phyloP scores from a whole-genome alignment of 2,888 invertebrate genomes.

The Habroteleia sp. region DNA sequence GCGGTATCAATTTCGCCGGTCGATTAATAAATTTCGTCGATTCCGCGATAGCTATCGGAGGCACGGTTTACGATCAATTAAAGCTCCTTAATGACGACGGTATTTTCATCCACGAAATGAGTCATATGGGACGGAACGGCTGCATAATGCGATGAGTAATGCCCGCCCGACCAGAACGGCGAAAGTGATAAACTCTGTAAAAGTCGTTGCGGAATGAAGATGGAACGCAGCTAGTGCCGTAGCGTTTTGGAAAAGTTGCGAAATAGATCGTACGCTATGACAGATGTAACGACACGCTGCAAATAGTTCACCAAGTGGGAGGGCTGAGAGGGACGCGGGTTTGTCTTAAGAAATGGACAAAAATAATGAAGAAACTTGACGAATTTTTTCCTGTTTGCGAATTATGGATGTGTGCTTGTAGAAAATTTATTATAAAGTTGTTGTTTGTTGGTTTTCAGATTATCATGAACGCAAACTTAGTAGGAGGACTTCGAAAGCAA shows the following conservation, averaged over 20 bases:
- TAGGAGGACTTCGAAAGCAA: not conserved
- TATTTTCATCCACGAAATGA: conserved; percentile 47
- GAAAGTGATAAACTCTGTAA: conserved; percentile 59
- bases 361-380: conserved; percentile 48
- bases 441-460: no score
- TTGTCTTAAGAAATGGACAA: conserved; percentile 38
- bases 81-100: conserved; percentile 29
- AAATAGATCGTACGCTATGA: conserved; percentile 55
- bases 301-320: conserved; percentile 38
- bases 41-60: conserved; percentile 37
- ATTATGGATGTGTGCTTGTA: conserved; percentile 13
- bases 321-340: conserved; percentile 30
- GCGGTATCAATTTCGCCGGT: conserved; percentile 25
- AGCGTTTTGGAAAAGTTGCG: conserved; percentile 43
- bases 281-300: conserved; percentile 57
- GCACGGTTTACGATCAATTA: conserved; percentile 50
- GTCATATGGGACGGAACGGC: conserved; percentile 30
- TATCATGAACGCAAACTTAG: no score
- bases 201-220: conserved; percentile 46
- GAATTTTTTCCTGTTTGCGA: not conserved
- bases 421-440: conserved; percentile 11
- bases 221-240: conserved; percentile 10
- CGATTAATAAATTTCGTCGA: conserved; percentile 13
- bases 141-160: conserved; percentile 52
- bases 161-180: conserved; percentile 1